These are phyloP conservation scores for Xiphorhynchus elegans DNA, from an alignment of 2,113 vertebrate species.

Conservation along the genomic window DNA sequence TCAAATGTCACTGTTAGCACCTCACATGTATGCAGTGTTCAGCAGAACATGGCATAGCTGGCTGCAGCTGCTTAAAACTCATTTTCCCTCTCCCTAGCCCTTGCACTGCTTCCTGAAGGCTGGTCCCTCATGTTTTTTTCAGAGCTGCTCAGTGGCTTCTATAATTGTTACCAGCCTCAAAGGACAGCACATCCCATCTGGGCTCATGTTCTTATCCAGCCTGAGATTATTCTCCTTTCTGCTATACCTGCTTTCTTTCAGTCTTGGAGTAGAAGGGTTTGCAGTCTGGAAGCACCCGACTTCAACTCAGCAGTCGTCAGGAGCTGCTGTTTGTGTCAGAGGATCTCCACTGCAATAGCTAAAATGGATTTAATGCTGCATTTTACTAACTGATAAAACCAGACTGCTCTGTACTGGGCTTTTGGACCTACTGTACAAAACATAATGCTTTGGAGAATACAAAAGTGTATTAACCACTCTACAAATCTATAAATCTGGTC, in stretches of 20 bases:
- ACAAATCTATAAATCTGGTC: slow-evolving; percentile 51
- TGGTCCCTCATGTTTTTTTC: not conserved
- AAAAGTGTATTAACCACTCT: slow-evolving; percentile 8
- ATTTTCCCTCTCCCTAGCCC: not conserved
- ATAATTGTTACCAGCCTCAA: not conserved
- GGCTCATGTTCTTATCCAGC: not conserved
- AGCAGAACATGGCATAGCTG: not conserved
- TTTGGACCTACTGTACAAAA: not conserved
- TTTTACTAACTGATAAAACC: not conserved
- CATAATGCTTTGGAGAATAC: not conserved
- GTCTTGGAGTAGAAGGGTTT: not conserved
- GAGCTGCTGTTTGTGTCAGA: not conserved
- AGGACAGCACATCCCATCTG: not conserved
- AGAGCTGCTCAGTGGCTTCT: not conserved
- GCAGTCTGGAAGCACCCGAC: not conserved
- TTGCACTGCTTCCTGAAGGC: not conserved
- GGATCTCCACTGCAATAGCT: fast-evolving
- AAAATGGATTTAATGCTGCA: not conserved
- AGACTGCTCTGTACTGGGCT: not conserved
- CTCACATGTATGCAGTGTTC: not conserved
- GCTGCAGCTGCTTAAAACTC: not conserved
- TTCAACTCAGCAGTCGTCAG: not conserved
- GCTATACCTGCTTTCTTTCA: not conserved
- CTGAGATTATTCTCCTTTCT: not conserved
- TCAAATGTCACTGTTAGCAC: not conserved